Evolutionary conservation across 2,888 invertebrate species (phyloP), one percentile per base, ranked within the genome.

Genomic region (Pantelozetes paolii): DNA sequence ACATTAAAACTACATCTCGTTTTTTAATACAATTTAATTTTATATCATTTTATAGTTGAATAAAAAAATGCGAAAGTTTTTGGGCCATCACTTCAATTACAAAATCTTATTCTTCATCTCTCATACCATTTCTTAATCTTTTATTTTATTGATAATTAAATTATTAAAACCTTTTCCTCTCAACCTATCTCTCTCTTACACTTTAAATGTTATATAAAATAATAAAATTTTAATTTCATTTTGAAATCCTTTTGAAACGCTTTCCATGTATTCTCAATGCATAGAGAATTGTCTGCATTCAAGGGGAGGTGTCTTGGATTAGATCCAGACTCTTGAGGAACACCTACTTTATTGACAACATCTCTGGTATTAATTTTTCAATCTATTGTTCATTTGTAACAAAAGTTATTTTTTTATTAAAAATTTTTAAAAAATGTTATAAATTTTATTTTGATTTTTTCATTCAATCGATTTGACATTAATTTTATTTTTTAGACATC

Each of bases 51-150:
- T n/a, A n/a, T n/a, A n/a, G n/a, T n/a, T n/a, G n/a, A 23, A 57
- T 18, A 57, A 1, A 57, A 15, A 28, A 57, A 57, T 28, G 3
- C 15, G 2, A 57, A 20, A 11, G 23, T 57, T 57, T 57, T 13
- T 57, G 57, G 57, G 57, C 57, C 57, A 57, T 57, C 57, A 57
- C 20, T 57, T 57, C 23, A 57, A 57, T 57, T 57, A 57, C 28
- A 23, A 57, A 57, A 28, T 57, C 13, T n/a, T 57, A 15, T 57
- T 23, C 20, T n/a, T n/a, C n/a, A 48, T 48, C 20, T n/a, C n/a
- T n/a, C n/a, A n/a, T n/a, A n/a, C n/a, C n/a, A n/a, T 48, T 40
- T 40, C 40, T 40, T 48, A 2, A 48, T 48, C 48, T 48, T n/a
- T n/a, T n/a, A n/a, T n/a, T n/a, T n/a, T n/a, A n/a, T n/a, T n/a